phyloP scores from a whole-genome alignment of 2,113 vertebrate genomes.

The Lophius piscatorius region DNA sequence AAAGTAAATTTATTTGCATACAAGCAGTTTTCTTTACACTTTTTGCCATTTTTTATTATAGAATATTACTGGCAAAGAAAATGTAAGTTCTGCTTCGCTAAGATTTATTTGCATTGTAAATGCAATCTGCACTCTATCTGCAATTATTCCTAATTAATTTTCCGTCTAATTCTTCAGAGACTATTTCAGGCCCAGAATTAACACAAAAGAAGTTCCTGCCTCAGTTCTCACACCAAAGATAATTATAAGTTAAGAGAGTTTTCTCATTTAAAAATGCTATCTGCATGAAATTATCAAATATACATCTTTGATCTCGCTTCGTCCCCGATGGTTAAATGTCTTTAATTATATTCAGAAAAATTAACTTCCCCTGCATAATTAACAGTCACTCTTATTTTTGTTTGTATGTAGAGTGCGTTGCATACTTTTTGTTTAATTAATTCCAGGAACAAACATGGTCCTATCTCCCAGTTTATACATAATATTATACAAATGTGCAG shows the following conservation, averaged over 20 bases:
- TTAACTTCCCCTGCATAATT: constrained; percentile 76
- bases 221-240: constrained; percentile 73
- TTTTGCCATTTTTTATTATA: constrained; percentile 4
- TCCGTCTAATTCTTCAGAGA: constrained; percentile 77
- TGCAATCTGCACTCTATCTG: constrained; percentile 72
- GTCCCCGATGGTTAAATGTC: constrained; percentile 77
- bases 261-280: constrained; percentile 78
- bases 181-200: constrained; percentile 76
- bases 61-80: constrained; percentile 42
- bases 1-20: constrained; percentile 33
- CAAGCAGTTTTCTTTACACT: neutral
- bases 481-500: constrained; percentile 44
- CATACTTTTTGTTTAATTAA: constrained; percentile 62
- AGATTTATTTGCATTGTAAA: constrained; percentile 73
- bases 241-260: constrained; percentile 82
- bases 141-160: constrained; percentile 77
- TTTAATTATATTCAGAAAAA: constrained; percentile 81
- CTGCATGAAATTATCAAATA: constrained; percentile 79
- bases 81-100: constrained; percentile 45
- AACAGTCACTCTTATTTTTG: constrained; percentile 64
- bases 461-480: constrained; percentile 46
- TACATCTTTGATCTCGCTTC: constrained; percentile 78
- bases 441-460: constrained; percentile 69
- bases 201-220: constrained; percentile 77
- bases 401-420: constrained; percentile 61